These are phyloP conservation scores for Sarcophaga subvicina DNA, from an alignment of 2,888 invertebrate genomes.

Conservation along the genomic window DNA sequence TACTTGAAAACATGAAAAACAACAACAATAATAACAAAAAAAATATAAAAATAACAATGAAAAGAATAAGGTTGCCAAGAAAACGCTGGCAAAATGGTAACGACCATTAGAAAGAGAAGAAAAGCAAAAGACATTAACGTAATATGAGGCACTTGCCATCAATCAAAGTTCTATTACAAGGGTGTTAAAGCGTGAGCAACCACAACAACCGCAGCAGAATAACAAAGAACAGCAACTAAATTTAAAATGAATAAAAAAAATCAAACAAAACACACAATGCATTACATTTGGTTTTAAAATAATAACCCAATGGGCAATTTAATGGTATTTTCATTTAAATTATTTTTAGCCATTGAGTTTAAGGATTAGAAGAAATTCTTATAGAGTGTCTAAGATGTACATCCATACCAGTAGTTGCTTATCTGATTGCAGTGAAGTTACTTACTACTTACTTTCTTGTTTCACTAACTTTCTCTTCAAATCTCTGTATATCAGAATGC, in stretches of 20 bases:
- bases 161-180: slow-evolving; percentile 64
- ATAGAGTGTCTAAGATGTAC: too few species aligned
- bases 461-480: too few species aligned
- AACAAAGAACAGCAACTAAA: not conserved
- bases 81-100: slow-evolving; percentile 5
- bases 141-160: slow-evolving; percentile 57
- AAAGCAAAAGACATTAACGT: slow-evolving; percentile 39
- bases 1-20: slow-evolving; percentile 5
- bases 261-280: not conserved
- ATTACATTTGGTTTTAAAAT: not conserved
- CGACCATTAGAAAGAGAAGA: slow-evolving; percentile 19
- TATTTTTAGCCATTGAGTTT: too few species aligned
- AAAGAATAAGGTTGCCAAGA: slow-evolving; percentile 14
- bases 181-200: slow-evolving; percentile 61
- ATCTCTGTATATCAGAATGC: too few species aligned
- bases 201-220: slow-evolving; percentile 41
- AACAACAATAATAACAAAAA: not conserved
- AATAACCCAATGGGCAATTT: slow-evolving; percentile 17
- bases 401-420: too few species aligned
- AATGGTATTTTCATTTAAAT: too few species aligned
- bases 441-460: too few species aligned
- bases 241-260: not conserved
- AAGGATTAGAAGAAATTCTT: too few species aligned
- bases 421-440: too few species aligned
- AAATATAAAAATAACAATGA: slow-evolving; percentile 4